Conservation (phyloP, 1,140 invertebrate species). For the Papilio glaucus region DNA sequence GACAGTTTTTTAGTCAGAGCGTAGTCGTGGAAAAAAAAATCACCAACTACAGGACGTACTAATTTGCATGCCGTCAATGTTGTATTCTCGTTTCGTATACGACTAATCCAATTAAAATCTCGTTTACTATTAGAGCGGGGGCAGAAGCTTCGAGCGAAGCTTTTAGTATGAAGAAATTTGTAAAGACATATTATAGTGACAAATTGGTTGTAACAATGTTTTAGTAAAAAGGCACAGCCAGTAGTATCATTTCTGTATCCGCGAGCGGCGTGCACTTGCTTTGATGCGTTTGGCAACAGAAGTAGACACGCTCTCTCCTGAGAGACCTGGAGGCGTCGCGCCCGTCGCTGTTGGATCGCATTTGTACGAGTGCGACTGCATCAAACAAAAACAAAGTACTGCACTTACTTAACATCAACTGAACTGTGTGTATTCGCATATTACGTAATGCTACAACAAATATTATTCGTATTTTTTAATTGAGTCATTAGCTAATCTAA, state of each 20-base stretch:
- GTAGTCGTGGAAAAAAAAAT: conserved; percentile 22
- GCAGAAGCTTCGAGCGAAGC: conserved; percentile 8
- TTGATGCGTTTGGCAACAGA: conserved; percentile 23
- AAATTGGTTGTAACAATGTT: conserved; percentile 27
- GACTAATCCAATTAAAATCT: conserved; percentile 25
- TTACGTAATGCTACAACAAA: not conserved
- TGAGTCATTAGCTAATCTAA: no score
- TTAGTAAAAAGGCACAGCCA: conserved; percentile 16
- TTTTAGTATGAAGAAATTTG: conserved; percentile 1
- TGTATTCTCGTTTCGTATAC: conserved; percentile 18
- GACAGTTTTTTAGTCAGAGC: conserved; percentile 27
- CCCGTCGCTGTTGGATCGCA: not conserved
- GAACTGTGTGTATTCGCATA: conserved; percentile 2
- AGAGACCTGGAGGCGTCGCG: conserved; percentile 15
- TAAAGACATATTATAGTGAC: conserved; percentile 24
- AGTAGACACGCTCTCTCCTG: conserved; percentile 10
- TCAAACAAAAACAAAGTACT: conserved; percentile 20
- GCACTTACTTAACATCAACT: not conserved
- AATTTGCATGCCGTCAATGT: conserved; percentile 29
- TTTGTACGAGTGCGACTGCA: conserved; percentile 8
- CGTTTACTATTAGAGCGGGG: conserved; percentile 20
- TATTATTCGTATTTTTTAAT: not conserved
- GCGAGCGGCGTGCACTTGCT: conserved; percentile 13
- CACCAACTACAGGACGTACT: conserved; percentile 17
- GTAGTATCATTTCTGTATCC: conserved; percentile 2